phyloP scores from a whole-genome alignment of 2,888 invertebrate species.

The Erebia palarica region DNA sequence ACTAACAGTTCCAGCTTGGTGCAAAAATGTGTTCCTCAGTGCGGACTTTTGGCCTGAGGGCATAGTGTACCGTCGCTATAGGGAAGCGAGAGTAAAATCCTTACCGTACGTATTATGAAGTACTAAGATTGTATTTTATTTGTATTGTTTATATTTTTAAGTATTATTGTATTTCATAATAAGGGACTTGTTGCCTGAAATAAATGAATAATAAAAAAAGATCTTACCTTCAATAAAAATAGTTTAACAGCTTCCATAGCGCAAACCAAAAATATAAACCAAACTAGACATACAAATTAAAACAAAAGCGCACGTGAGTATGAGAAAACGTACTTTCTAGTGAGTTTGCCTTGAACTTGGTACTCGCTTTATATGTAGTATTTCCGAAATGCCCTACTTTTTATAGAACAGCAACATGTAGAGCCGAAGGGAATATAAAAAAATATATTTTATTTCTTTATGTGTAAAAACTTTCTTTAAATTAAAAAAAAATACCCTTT shows the following conservation, averaged over 20 bases:
- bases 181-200: too few relatives aligned
- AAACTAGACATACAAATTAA: conserved; percentile 18
- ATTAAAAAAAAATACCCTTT: too few relatives aligned
- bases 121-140: too few relatives aligned
- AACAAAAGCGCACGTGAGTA: conserved; percentile 12
- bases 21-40: too few relatives aligned
- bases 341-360: conserved; percentile 66
- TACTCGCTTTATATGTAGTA: conserved; percentile 58
- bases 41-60: too few relatives aligned
- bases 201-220: neutral
- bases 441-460: neutral
- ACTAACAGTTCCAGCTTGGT: too few relatives aligned
- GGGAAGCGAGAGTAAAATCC: too few relatives aligned
- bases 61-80: too few relatives aligned
- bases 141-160: too few relatives aligned
- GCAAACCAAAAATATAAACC: conserved; percentile 2
- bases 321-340: conserved; percentile 33
- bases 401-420: conserved; percentile 41
- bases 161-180: too few relatives aligned
- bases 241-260: conserved; percentile 53
- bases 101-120: too few relatives aligned
- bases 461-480: too few relatives aligned
- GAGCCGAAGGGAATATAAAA: conserved; percentile 30
- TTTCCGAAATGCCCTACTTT: conserved; percentile 47
- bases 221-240: conserved; percentile 55